phyloP scores from a whole-genome alignment of 1,140 invertebrate species.

The Ephestia elutella region DNA sequence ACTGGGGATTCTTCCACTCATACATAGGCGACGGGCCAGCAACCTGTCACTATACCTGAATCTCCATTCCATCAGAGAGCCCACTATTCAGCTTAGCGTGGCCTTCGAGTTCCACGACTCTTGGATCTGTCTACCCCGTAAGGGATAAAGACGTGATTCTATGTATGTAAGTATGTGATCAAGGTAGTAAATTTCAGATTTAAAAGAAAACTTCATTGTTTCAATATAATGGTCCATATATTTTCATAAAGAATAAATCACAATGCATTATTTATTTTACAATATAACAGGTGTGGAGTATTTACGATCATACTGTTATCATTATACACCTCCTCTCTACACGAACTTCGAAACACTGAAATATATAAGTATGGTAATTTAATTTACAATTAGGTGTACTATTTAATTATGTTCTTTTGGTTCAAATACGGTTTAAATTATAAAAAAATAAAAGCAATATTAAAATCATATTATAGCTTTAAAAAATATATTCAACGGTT shows the following conservation, averaged over 20 bases:
- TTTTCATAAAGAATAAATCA: constrained; percentile 70
- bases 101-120: no score
- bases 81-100: no score
- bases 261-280: constrained; percentile 62
- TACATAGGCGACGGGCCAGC: no score
- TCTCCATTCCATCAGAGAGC: no score
- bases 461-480: no score
- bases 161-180: no score
- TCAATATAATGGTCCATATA: constrained; percentile 70
- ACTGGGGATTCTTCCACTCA: no score
- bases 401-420: not conserved
- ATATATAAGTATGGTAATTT: not conserved
- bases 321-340: not conserved
- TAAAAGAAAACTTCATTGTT: constrained; percentile 39
- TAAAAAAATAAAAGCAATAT: no score
- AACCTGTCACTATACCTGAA: no score
- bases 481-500: no score
- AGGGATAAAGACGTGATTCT: no score
- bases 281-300: constrained; percentile 55
- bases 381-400: not conserved
- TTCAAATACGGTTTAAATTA: not conserved
- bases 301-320: constrained; percentile 30
- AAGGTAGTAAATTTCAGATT: not conserved
- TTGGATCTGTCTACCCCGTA: no score
- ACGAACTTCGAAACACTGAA: not conserved